phyloP scores from a whole-genome alignment of 2,113 vertebrate species.

The Raja brachyura region DNA sequence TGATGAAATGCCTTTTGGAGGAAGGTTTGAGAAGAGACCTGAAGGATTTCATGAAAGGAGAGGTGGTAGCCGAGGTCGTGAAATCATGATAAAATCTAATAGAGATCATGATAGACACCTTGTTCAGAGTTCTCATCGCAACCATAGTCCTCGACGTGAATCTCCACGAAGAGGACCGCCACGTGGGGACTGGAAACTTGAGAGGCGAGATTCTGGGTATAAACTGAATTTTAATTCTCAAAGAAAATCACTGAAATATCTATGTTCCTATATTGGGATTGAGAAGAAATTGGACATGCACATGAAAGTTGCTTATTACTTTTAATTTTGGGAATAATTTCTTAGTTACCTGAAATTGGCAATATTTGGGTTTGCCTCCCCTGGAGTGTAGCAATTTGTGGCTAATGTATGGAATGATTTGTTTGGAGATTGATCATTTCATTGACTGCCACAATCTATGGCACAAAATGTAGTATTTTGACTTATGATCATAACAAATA shows the following conservation, averaged over 20 bases:
- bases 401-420: neutral
- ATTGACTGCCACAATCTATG: too few species aligned
- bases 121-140: conserved; percentile 26
- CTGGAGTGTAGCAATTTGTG: neutral
- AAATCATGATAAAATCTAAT: conserved; percentile 2
- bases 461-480: too few species aligned
- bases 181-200: conserved; percentile 30
- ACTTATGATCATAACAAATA: too few species aligned
- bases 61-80: conserved; percentile 27
- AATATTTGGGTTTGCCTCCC: neutral
- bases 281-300: too few species aligned
- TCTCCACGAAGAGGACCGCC: conserved; percentile 29
- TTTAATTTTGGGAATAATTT: neutral
- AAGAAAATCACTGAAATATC: neutral
- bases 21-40: conserved; percentile 29
- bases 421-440: too few species aligned
- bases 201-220: conserved; percentile 19
- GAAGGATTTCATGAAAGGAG: conserved; percentile 25
- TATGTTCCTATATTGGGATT: neutral
- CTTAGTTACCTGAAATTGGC: neutral
- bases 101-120: conserved; percentile 24
- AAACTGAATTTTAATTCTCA: neutral
- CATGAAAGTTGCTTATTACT: too few species aligned
- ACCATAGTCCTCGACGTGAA: conserved; percentile 23
- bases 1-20: conserved; percentile 11